These are phyloP conservation scores for Thamnophis elegans DNA, from an alignment of 2,797 vertebrate species.

Conservation along the genomic window DNA sequence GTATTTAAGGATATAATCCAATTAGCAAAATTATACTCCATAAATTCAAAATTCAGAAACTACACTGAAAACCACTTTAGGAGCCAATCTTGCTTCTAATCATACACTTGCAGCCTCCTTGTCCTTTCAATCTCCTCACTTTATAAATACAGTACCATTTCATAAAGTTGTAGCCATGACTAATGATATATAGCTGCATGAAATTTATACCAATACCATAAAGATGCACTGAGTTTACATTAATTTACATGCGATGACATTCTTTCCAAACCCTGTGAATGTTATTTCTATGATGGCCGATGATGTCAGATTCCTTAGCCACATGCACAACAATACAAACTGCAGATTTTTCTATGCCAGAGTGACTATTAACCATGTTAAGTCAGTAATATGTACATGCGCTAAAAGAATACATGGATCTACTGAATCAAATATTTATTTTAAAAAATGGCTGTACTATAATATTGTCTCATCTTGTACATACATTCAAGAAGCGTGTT, in stretches of 20 bases:
- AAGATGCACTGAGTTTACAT: neutral
- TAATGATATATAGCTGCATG: neutral
- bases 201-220: neutral
- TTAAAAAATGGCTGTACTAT: neutral
- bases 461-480: neutral
- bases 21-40: neutral
- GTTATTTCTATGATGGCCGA: neutral
- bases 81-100: neutral
- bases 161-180: neutral
- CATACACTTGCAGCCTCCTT: neutral
- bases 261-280: neutral
- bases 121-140: neutral
- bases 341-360: neutral
- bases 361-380: neutral
- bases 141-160: neutral
- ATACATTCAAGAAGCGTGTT: neutral
- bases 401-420: neutral
- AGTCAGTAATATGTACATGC: neutral
- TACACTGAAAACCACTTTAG: neutral
- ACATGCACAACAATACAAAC: neutral
- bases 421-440: neutral
- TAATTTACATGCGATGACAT: neutral
- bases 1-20: neutral
- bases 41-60: neutral
- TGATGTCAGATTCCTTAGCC: neutral